A percentile compares a stretch with the other conserved stretches of the same genome.
These are phyloP conservation scores for Tachysurus vachellii DNA, from an alignment of 2,113 vertebrate species.

Conservation along the genomic window DNA sequence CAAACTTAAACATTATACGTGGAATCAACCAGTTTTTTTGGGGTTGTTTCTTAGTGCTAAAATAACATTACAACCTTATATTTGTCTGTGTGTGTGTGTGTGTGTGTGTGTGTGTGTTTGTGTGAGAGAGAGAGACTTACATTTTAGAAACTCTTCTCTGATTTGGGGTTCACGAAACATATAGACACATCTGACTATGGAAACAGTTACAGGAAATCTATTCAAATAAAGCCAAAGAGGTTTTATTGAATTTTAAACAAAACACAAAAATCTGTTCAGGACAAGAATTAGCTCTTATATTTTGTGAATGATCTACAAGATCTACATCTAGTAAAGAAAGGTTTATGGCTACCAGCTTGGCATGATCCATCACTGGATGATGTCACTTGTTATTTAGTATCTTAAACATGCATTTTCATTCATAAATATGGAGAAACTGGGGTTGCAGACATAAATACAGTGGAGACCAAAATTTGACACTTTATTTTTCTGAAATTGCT, in stretches of 20 bases:
- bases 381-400: background rate
- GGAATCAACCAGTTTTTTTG: background rate
- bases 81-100: no score
- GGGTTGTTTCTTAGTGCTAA: background rate
- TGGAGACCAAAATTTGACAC: no score
- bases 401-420: no score
- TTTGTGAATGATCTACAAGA: background rate
- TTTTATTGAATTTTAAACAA: background rate
- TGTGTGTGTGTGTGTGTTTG: no score
- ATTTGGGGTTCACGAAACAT: background rate
- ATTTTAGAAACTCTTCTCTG: slow-evolving; percentile 5
- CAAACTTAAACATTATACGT: no score
- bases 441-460: no score
- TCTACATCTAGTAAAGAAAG: no score
- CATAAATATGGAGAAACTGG: no score
- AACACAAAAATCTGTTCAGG: background rate
- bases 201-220: background rate
- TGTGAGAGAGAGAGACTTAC: background rate
- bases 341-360: no score
- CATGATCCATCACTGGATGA: no score
- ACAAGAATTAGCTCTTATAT: background rate
- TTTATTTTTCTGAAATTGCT: no score
- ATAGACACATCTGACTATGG: background rate
- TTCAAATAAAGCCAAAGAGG: background rate
- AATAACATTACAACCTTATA: no score